A percentile compares a stretch with the other conserved stretches of the same genome.
These are phyloP conservation scores for Drosophila watanabei DNA, from an alignment of 1,140 invertebrate species.

Conservation along the genomic window DNA sequence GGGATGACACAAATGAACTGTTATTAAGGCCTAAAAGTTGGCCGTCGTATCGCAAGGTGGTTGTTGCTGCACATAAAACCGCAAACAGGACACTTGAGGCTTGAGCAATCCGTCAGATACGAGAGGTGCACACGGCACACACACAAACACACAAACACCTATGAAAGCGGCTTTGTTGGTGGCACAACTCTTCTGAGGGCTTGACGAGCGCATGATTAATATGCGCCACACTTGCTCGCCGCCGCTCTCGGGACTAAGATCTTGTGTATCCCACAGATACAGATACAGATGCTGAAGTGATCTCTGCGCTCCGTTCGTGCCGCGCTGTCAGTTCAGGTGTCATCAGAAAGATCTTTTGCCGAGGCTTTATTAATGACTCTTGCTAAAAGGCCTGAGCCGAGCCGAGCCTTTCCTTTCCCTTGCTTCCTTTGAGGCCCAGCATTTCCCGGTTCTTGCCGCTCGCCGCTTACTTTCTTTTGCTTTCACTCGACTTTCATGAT, in stretches of 20 bases:
- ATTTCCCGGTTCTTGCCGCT: constrained; percentile 33
- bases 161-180: constrained; percentile 58
- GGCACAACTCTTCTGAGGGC: constrained; percentile 46
- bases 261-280: constrained; percentile 48
- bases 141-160: constrained; percentile 23
- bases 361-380: constrained; percentile 83
- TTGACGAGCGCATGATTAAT: constrained; percentile 81
- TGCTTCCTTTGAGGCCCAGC: constrained; percentile 21
- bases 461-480: constrained; percentile 60
- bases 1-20: constrained; percentile 78
- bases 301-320: constrained; percentile 48
- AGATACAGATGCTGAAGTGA: constrained; percentile 59
- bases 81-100: constrained; percentile 72
- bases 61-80: constrained; percentile 36
- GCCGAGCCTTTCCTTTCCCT: constrained; percentile 47
- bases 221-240: constrained; percentile 68
- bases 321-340: constrained; percentile 80
- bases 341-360: constrained; percentile 75
- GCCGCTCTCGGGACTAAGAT: constrained; percentile 14
- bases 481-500: constrained; percentile 73
- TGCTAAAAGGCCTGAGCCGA: constrained; percentile 36
- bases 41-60: constrained; percentile 8
- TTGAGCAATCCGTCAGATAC: constrained; percentile 46
- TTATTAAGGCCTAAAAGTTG: constrained; percentile 54
- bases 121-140: constrained; percentile 9